Evolutionary conservation across 2,888 invertebrate species (phyloP).

Genomic region (Boloria euphrosyne): DNA sequence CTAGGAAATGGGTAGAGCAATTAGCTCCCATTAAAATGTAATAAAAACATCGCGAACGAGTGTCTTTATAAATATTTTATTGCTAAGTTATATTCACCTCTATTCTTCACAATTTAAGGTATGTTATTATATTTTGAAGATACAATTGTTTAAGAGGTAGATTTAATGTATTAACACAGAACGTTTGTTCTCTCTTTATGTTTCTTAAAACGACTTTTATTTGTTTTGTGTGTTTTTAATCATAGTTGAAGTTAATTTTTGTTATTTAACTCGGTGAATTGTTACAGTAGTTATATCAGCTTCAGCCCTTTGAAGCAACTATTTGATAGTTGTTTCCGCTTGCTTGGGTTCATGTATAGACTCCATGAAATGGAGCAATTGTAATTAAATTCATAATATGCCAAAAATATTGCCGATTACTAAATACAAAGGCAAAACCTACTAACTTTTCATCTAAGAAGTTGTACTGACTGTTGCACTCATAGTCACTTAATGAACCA

Average conservation of each 20-base stretch:
- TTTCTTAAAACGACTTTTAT: not conserved
- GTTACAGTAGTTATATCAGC: too few species aligned
- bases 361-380: too few species aligned
- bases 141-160: conserved; percentile 10
- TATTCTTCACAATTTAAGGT: not conserved
- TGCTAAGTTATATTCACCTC: conserved; percentile 3
- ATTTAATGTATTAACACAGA: conserved; percentile 12
- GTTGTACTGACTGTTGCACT: too few species aligned
- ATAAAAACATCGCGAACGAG: conserved; percentile 32
- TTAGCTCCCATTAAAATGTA: conserved; percentile 34
- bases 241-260: not conserved
- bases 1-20: conserved; percentile 36
- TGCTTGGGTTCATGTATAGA: too few species aligned
- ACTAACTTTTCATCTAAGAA: too few species aligned
- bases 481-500: too few species aligned
- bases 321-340: too few species aligned
- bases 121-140: not conserved
- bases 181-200: conserved; percentile 12
- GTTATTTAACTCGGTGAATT: too few species aligned
- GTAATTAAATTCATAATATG: too few species aligned
- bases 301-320: too few species aligned
- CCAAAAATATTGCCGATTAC: too few species aligned
- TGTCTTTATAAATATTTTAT: conserved; percentile 33
- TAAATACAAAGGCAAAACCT: too few species aligned
- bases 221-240: not conserved